These are phyloP conservation scores for Diadegma fenestrale DNA, from an alignment of 2,888 invertebrate genomes.

Conservation along the genomic window DNA sequence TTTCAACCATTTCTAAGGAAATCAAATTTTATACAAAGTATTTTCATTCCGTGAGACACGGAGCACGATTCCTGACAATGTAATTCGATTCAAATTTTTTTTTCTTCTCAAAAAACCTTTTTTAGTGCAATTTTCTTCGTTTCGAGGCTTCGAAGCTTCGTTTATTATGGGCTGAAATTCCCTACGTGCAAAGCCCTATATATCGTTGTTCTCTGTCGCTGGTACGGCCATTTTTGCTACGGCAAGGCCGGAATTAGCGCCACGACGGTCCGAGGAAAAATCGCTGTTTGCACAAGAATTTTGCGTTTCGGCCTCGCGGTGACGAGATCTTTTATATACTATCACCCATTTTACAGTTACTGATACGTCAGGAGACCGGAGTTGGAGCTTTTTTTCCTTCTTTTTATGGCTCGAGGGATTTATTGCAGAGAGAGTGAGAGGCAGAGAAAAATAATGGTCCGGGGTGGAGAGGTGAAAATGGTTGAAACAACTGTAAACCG, in stretches of 20 bases:
- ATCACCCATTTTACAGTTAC: conserved; percentile 21
- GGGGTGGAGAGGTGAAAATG: conserved; percentile 45
- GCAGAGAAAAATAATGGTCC: conserved; percentile 8
- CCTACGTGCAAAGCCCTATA: conserved; percentile 16
- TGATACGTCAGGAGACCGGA: conserved; percentile 8
- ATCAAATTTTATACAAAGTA: neutral
- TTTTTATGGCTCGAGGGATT: conserved; percentile 40
- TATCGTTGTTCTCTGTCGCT: conserved; percentile 55
- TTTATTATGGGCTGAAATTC: neutral
- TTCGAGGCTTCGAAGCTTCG: neutral
- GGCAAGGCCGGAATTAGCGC: conserved; percentile 69
- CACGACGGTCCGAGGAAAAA: conserved; percentile 45
- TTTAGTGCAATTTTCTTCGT: neutral
- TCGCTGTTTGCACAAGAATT: conserved; percentile 27
- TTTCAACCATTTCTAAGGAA: neutral
- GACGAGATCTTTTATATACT: conserved; percentile 13
- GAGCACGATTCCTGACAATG: no score
- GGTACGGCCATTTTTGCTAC: conserved; percentile 63
- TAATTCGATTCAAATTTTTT: neutral
- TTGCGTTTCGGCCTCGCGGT: conserved; percentile 30
- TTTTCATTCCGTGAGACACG: neutral
- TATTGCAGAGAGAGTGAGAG: neutral
- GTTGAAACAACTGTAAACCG: conserved; percentile 23
- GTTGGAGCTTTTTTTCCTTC: conserved; percentile 15
- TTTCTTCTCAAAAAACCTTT: neutral